These are phyloP conservation scores for Pristis pectinata DNA, from an alignment of 2,797 vertebrate genomes.

Conservation along the genomic window DNA sequence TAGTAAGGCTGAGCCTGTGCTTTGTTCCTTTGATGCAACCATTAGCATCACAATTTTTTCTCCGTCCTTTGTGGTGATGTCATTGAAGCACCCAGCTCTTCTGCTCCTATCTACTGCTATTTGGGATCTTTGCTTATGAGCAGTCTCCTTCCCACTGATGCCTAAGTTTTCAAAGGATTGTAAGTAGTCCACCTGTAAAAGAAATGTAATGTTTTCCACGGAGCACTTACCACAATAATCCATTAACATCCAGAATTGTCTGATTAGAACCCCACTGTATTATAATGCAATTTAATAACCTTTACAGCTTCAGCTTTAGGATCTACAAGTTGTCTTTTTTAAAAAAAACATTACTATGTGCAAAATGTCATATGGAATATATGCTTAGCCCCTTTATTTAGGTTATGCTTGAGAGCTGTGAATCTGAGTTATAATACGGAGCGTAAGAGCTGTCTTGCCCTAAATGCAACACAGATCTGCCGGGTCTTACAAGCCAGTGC, in stretches of 20 bases:
- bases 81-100: background rate
- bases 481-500: too few species aligned
- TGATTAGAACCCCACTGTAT: background rate
- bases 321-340: background rate
- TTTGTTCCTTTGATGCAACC: constrained; percentile 20
- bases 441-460: background rate
- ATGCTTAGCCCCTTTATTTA: background rate
- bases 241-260: background rate
- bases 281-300: background rate
- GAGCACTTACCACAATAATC: background rate
- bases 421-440: background rate
- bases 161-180: background rate
- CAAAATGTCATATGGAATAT: background rate
- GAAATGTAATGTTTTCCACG: background rate
- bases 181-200: background rate
- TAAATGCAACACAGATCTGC: too few species aligned
- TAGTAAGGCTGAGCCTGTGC: background rate
- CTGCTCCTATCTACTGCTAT: background rate
- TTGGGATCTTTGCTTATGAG: background rate
- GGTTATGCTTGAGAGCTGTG: too few species aligned
- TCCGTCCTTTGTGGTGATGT: constrained; percentile 2
- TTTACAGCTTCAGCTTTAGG: background rate
- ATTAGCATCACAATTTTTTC: constrained; percentile 27
- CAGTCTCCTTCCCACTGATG: background rate
- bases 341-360: background rate